Percentiles rank a stretch among this genome's conserved stretches.
phyloP scores from a whole-genome alignment of 2,888 invertebrate species.

The Epistrophe eligans region DNA sequence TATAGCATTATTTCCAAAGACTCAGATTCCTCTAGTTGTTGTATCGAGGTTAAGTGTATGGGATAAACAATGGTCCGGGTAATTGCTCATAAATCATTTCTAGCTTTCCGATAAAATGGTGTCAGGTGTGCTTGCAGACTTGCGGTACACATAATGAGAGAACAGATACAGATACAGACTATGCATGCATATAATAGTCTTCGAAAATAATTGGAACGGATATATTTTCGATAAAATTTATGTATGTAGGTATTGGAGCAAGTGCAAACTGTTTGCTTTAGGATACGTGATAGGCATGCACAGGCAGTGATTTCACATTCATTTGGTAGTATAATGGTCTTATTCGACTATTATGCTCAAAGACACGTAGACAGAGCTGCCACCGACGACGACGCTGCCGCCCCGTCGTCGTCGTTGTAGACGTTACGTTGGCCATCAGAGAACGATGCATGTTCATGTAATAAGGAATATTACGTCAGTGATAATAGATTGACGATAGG shows the following conservation, averaged over 20 bases:
- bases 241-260: too few species aligned
- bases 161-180: not conserved
- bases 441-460: constrained; percentile 11
- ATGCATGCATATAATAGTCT: not conserved
- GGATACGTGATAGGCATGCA: constrained; percentile 48
- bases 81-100: constrained; percentile 79
- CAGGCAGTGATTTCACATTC: constrained; percentile 47
- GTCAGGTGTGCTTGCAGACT: constrained; percentile 40
- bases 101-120: constrained; percentile 59
- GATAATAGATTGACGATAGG: constrained; percentile 31
- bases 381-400: too few species aligned
- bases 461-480: constrained; percentile 35
- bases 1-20: not conserved
- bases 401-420: too few species aligned
- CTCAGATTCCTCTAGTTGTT: constrained; percentile 26
- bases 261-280: constrained; percentile 40
- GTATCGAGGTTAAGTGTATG: constrained; percentile 64
- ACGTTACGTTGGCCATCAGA: not conserved
- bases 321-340: constrained; percentile 45
- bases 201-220: constrained; percentile 7
- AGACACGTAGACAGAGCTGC: constrained; percentile 35
- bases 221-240: not conserved
- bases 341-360: constrained; percentile 36
- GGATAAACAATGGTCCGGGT: constrained; percentile 71
- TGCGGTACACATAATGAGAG: not conserved